A percentile compares a stretch with the other conserved stretches of the same genome.
phyloP scores from a whole-genome alignment of 2,113 vertebrate genomes.

The Lasiurus borealis region DNA sequence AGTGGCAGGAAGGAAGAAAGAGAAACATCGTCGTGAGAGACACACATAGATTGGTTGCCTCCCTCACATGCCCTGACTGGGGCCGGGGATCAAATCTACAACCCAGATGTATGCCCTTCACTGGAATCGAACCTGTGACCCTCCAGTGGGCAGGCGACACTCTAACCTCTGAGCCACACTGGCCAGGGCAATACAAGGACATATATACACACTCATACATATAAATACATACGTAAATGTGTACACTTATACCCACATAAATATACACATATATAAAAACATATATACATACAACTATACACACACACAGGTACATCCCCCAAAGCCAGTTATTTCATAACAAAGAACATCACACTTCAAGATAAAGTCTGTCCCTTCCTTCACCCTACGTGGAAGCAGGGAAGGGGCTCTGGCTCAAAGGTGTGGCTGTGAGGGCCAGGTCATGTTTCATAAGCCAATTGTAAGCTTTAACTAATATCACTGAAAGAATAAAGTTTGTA shows the following conservation, averaged over 20 bases:
- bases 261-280: background rate
- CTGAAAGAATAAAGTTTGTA: background rate
- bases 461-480: background rate
- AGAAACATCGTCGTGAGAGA: too few species aligned
- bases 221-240: too few species aligned
- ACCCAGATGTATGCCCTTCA: too few species aligned
- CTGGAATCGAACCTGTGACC: too few species aligned
- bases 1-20: too few species aligned
- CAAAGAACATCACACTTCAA: background rate
- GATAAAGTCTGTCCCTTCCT: background rate
- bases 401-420: accelerated
- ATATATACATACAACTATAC: background rate
- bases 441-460: background rate
- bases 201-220: background rate
- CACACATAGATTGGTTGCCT: too few species aligned
- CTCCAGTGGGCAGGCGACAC: too few species aligned
- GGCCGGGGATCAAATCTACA: too few species aligned
- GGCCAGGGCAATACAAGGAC: too few species aligned
- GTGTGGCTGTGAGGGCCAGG: background rate
- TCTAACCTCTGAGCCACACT: too few species aligned
- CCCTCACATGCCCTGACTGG: too few species aligned
- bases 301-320: accelerated
- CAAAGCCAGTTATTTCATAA: background rate
- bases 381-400: accelerated
- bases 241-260: background rate